Evolutionary conservation across 2,113 vertebrate species (phyloP).

Genomic region (Xenus cinereus): DNA sequence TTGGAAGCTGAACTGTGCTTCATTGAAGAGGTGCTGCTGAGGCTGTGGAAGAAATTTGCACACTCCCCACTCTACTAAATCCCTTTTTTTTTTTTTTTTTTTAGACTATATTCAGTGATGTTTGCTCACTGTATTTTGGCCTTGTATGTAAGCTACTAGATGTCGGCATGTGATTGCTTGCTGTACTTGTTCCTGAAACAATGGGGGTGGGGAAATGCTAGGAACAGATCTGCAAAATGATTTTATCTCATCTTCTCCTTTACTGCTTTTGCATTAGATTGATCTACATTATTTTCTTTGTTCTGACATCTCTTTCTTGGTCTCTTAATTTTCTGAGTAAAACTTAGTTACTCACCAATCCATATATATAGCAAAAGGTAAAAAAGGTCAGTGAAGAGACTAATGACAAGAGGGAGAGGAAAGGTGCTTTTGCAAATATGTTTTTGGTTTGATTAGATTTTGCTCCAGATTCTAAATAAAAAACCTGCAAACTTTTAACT

Average conservation of each 20-base stretch:
- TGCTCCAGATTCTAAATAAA: not conserved
- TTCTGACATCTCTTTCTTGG: conserved; percentile 1
- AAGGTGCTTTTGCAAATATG: not conserved
- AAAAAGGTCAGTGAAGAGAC: not conserved
- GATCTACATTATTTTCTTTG: conserved; percentile 15
- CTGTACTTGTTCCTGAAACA: conserved; percentile 18
- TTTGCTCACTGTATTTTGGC: conserved; percentile 1
- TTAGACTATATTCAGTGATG: not conserved
- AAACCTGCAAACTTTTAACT: not conserved
- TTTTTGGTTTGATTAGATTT: conserved; percentile 3
- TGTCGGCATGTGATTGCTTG: not conserved
- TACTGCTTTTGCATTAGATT: not conserved
- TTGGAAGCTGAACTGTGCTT: not conserved
- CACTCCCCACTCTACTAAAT: too few relatives aligned
- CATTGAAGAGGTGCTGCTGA: not conserved
- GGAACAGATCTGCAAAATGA: not conserved
- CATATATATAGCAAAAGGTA: not conserved
- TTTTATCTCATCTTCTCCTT: not conserved
- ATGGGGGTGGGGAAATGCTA: not conserved
- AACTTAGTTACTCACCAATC: not conserved
- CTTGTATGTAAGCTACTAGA: not conserved
- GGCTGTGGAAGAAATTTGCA: not conserved
- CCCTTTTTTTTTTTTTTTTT: not conserved
- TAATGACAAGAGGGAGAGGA: not conserved
- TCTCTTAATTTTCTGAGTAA: conserved; percentile 17